These are phyloP conservation scores for Exocentrus adspersus DNA, from an alignment of 2,888 invertebrate species.

Conservation along the genomic window DNA sequence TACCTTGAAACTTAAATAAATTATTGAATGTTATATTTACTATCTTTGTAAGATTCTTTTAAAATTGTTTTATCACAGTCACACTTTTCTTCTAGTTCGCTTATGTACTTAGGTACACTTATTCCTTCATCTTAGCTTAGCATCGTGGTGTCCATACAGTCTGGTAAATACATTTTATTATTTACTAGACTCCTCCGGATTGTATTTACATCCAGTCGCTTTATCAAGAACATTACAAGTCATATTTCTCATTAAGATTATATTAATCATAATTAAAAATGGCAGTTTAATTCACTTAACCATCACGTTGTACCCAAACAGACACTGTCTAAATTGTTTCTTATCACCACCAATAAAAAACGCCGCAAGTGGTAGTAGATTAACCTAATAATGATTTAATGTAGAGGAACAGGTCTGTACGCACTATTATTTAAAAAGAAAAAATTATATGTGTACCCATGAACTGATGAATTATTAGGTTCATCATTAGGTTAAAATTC, in stretches of 20 bases:
- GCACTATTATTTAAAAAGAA: too few relatives aligned
- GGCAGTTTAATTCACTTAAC: slow-evolving; percentile 23
- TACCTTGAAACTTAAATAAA: too few relatives aligned
- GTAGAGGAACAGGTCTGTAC: not conserved
- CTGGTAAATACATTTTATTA: not conserved
- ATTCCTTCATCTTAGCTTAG: too few relatives aligned
- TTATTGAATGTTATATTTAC: too few relatives aligned
- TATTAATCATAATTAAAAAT: slow-evolving; percentile 17
- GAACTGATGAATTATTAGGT: too few relatives aligned
- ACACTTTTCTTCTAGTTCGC: too few relatives aligned
- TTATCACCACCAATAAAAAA: slow-evolving; percentile 18
- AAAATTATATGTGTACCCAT: too few relatives aligned
- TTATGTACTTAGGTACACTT: too few relatives aligned
- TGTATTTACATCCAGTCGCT: slow-evolving; percentile 7
- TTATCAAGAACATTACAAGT: slow-evolving; percentile 7
- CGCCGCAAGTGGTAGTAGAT: slow-evolving; percentile 2
- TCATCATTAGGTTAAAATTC: too few relatives aligned
- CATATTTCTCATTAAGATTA: slow-evolving; percentile 13
- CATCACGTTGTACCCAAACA: slow-evolving; percentile 17
- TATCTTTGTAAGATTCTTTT: too few relatives aligned
- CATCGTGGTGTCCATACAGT: too few relatives aligned
- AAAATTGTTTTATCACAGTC: too few relatives aligned
- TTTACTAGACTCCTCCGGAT: not conserved
- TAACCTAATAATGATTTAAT: not conserved
- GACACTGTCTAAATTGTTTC: slow-evolving; percentile 20